Percentiles rank a stretch among this genome's conserved stretches.
Conservation (phyloP, 2,797 vertebrate genomes). For the Cyprinodon diabolis region DNA sequence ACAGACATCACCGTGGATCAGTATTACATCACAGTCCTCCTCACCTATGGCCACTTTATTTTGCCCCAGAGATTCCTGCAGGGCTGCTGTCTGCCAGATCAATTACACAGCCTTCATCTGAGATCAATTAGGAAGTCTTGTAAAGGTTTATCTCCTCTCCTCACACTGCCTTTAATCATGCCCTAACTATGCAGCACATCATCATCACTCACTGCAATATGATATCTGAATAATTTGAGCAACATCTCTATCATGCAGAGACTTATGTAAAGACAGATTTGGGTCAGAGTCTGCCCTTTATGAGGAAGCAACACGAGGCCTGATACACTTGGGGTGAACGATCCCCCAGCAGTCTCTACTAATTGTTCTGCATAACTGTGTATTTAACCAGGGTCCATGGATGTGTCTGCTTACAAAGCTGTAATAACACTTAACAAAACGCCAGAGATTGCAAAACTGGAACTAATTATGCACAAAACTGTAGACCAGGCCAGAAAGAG, state of each 20-base stretch:
- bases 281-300: conserved; percentile 66
- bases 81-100: conserved; percentile 26
- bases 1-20: not conserved
- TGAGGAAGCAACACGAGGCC: conserved; percentile 64
- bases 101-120: conserved; percentile 49
- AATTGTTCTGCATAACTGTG: not conserved
- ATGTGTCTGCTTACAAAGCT: conserved; percentile 39
- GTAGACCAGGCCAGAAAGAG: not conserved
- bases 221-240: conserved; percentile 65
- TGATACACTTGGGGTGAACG: conserved; percentile 57
- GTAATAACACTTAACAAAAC: conserved; percentile 20
- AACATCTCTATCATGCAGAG: conserved; percentile 61
- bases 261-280: conserved; percentile 71
- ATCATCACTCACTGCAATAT: conserved; percentile 52
- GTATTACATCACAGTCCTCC: not conserved
- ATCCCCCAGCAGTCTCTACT: conserved; percentile 23
- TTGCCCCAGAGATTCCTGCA: conserved; percentile 39
- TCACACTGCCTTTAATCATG: conserved; percentile 50
- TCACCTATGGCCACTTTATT: not conserved
- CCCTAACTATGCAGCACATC: conserved; percentile 28
- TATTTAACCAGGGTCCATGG: not conserved
- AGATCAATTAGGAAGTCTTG: conserved; percentile 55
- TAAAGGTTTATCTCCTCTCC: conserved; percentile 19
- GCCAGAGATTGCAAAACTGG: not conserved
- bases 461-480: not conserved